Percentiles rank a stretch among this genome's conserved stretches.
Evolutionary conservation across 2,888 invertebrate genomes (phyloP).

Genomic region (Acleris holmiana): DNA sequence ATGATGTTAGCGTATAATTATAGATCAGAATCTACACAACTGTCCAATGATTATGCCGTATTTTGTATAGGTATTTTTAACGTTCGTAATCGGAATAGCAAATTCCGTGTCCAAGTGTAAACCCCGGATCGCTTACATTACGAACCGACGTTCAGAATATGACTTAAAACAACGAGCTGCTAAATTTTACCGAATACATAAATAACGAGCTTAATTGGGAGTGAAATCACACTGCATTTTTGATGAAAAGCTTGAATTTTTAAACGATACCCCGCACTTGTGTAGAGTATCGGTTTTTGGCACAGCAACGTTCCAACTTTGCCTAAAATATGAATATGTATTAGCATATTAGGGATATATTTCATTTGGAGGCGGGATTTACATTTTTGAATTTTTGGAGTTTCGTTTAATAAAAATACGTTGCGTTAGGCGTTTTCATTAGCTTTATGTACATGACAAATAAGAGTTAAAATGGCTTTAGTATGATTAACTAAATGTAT

Average conservation of each 20-base stretch:
- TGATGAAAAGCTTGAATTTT: conserved; percentile 70
- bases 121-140: neutral
- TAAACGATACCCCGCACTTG: conserved; percentile 45
- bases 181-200: conserved; percentile 73
- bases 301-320: conserved; percentile 24
- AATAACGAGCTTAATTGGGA: conserved; percentile 77
- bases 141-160: conserved; percentile 52
- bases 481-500: no score
- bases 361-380: conserved; percentile 4
- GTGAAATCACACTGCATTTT: conserved; percentile 73
- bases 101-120: neutral
- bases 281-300: conserved; percentile 33
- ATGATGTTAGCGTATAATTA: no score
- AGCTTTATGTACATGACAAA: no score
- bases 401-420: neutral
- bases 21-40: no score
- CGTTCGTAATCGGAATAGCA: no score
- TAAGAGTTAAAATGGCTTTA: no score
- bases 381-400: neutral
- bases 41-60: no score
- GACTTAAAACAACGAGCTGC: conserved; percentile 44
- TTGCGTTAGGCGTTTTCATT: no score
- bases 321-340: conserved; percentile 28
- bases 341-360: conserved; percentile 20
- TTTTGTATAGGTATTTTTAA: no score